Conservation (phyloP, 2,113 vertebrate species). For the Clinocottus analis region DNA sequence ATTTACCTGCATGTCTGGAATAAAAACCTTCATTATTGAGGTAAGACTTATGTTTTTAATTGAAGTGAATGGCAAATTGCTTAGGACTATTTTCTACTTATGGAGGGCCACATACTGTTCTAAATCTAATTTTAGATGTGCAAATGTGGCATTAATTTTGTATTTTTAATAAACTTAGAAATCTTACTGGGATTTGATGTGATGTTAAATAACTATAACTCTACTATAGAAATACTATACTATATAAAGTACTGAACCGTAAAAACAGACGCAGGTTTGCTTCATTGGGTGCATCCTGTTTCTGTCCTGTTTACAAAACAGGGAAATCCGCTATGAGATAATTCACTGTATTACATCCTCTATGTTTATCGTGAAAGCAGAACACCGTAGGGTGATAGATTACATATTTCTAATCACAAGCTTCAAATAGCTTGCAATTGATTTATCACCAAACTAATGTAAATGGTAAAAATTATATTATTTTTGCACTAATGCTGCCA, state of each 20-base stretch:
- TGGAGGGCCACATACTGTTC: accelerated
- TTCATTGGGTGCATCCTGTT: neutral
- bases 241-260: neutral
- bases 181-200: neutral
- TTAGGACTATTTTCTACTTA: neutral
- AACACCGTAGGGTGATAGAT: neutral
- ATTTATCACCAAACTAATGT: no score
- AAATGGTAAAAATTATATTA: no score
- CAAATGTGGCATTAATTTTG: neutral
- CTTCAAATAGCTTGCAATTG: no score
- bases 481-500: no score
- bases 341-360: neutral
- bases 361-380: neutral
- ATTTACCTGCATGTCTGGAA: conserved; percentile 26
- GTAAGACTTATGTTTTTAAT: conserved; percentile 29
- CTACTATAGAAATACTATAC: no score
- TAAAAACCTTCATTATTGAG: accelerated
- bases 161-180: neutral
- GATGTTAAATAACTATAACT: neutral
- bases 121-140: neutral
- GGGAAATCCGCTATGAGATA: neutral
- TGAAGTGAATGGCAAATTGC: neutral
- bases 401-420: neutral
- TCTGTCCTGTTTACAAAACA: conserved; percentile 15
- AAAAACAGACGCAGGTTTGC: conserved; percentile 1